These are phyloP conservation scores for Pachyramphus minor DNA, from an alignment of 2,113 vertebrate species.

Conservation along the genomic window DNA sequence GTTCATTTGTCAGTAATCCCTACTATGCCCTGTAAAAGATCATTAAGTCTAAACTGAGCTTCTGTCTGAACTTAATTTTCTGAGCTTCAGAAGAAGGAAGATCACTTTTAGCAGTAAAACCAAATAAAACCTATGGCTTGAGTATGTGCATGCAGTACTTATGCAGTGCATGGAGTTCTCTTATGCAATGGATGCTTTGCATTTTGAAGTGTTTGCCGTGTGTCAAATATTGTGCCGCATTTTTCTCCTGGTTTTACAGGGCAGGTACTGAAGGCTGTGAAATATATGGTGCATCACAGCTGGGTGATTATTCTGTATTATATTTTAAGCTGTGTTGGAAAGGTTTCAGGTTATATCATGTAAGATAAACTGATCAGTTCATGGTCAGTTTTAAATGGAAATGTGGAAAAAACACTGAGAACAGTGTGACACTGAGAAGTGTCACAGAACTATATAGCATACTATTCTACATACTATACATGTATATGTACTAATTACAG, in stretches of 20 bases:
- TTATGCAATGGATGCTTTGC: background rate
- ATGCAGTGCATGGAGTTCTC: background rate
- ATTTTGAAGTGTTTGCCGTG: background rate
- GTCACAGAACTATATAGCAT: background rate
- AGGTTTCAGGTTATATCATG: background rate
- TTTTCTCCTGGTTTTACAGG: background rate
- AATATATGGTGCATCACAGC: background rate
- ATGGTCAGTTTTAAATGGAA: background rate
- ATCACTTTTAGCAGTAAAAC: background rate
- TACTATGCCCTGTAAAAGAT: background rate
- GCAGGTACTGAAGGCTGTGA: background rate
- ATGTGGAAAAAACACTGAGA: background rate
- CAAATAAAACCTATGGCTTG: background rate
- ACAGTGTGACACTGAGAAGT: background rate
- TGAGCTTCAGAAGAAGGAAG: background rate
- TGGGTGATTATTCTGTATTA: slow-evolving; percentile 31
- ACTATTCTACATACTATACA: background rate
- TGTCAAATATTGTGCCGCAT: background rate
- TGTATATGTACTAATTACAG: background rate
- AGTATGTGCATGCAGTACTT: background rate
- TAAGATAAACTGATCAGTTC: background rate
- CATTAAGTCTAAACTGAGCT: background rate
- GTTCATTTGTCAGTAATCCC: background rate
- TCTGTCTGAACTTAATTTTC: background rate
- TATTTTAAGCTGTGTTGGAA: slow-evolving; percentile 44